Percentiles rank a stretch among this genome's conserved stretches.
Conservation (phyloP, 2,797 vertebrate species). For the Heterohyrax brucei region DNA sequence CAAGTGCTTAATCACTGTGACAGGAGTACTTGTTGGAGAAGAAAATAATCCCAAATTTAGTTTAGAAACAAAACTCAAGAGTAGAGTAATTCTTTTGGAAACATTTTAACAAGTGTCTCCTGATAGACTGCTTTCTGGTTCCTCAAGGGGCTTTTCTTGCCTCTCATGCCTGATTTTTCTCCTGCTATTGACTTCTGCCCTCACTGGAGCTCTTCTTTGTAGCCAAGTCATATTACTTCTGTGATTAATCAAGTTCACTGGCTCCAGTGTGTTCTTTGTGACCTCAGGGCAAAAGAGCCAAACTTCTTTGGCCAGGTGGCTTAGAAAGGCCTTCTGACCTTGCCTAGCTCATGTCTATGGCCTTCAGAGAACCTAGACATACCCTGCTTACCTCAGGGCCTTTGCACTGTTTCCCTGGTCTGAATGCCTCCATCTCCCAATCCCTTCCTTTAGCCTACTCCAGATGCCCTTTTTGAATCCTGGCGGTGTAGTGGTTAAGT, state of each 20-base stretch:
- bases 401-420: neutral
- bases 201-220: slow-evolving; percentile 2
- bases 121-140: slow-evolving; percentile 22
- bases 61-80: slow-evolving; percentile 12
- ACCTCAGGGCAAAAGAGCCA: slow-evolving; percentile 3
- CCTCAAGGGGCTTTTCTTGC: slow-evolving; percentile 51
- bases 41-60: neutral
- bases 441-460: neutral
- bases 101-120: slow-evolving; percentile 4
- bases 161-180: neutral
- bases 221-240: neutral
- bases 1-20: too few relatives aligned
- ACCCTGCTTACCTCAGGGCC: neutral
- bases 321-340: neutral
- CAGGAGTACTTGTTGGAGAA: neutral
- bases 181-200: neutral
- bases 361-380: slow-evolving; percentile 10
- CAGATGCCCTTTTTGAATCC: neutral
- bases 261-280: slow-evolving; percentile 13
- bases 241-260: slow-evolving; percentile 31
- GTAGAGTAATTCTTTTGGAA: neutral
- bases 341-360: neutral
- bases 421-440: neutral
- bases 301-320: neutral
- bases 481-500: too few relatives aligned